Evolutionary conservation across 2,888 invertebrate genomes (phyloP).

Genomic region (Orthosia gracilis): DNA sequence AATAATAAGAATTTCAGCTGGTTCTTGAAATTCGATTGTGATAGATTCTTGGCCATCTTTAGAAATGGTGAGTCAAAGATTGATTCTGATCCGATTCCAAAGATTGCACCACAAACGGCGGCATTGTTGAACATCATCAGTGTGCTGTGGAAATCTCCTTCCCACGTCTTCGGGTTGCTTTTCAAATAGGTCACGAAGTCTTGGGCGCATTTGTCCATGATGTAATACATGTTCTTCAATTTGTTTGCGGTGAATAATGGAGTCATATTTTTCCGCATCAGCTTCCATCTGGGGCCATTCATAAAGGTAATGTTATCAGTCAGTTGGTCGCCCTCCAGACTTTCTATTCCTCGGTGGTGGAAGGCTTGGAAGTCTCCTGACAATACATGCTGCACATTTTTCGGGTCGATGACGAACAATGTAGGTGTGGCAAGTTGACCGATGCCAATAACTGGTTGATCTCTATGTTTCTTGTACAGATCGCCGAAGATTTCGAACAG

Average conservation of each 20-base stretch:
- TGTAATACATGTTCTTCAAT: slow-evolving; percentile 80
- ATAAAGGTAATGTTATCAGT: slow-evolving; percentile 75
- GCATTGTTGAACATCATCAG: slow-evolving; percentile 72
- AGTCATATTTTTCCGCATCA: slow-evolving; percentile 79
- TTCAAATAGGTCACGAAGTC: slow-evolving; percentile 74
- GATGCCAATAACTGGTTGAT: slow-evolving; percentile 74
- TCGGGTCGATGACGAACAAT: slow-evolving; percentile 69
- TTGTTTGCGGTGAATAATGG: slow-evolving; percentile 80
- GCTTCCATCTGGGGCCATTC: slow-evolving; percentile 78
- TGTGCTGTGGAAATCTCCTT: slow-evolving; percentile 49
- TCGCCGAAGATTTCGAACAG: slow-evolving; percentile 51
- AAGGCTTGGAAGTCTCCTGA: slow-evolving; percentile 74
- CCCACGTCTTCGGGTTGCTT: slow-evolving; percentile 67
- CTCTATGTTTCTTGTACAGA: slow-evolving; percentile 72
- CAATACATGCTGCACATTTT: slow-evolving; percentile 72
- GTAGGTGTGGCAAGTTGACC: slow-evolving; percentile 60
- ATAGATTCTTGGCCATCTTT: slow-evolving; percentile 65
- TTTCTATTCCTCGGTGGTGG: slow-evolving; percentile 70
- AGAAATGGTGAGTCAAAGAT: slow-evolving; percentile 79
- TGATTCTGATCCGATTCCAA: slow-evolving; percentile 79
- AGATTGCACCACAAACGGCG: slow-evolving; percentile 77
- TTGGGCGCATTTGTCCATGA: slow-evolving; percentile 76
- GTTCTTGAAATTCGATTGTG: slow-evolving; percentile 49
- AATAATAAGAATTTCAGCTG: slow-evolving; percentile 64
- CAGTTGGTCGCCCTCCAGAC: slow-evolving; percentile 69